These are phyloP conservation scores for Agapornis roseicollis DNA, from an alignment of 2,113 vertebrate species.

Conservation along the genomic window DNA sequence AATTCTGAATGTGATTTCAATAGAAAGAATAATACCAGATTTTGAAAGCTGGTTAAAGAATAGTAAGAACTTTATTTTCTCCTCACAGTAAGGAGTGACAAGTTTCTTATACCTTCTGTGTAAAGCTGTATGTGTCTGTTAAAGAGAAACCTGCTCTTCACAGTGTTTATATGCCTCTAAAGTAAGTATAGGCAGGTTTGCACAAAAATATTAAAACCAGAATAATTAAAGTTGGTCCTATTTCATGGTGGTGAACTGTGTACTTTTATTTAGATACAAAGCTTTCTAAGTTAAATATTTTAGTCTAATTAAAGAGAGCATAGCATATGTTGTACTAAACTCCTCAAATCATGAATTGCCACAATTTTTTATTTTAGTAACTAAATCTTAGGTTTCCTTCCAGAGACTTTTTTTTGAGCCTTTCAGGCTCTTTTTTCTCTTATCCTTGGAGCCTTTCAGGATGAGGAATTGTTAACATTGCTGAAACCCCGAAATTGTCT, in stretches of 20 bases:
- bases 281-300: neutral
- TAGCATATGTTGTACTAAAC: neutral
- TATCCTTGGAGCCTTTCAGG: neutral
- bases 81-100: neutral
- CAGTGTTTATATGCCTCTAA: neutral
- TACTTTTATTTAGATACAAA: neutral
- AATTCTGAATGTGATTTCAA: neutral
- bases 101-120: neutral
- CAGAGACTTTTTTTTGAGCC: neutral
- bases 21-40: neutral
- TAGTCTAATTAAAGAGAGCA: neutral
- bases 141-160: neutral
- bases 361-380: neutral
- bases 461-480: neutral
- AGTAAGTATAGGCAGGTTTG: neutral
- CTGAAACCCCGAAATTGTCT: neutral
- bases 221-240: neutral
- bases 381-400: neutral
- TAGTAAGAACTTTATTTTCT: neutral
- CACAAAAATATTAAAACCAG: neutral
- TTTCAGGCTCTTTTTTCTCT: neutral
- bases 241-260: neutral
- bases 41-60: neutral
- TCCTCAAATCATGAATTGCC: neutral
- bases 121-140: neutral